These are phyloP conservation scores for Hermatobates lingyangjiaoensis DNA, from an alignment of 1,140 invertebrate genomes.

Conservation along the genomic window DNA sequence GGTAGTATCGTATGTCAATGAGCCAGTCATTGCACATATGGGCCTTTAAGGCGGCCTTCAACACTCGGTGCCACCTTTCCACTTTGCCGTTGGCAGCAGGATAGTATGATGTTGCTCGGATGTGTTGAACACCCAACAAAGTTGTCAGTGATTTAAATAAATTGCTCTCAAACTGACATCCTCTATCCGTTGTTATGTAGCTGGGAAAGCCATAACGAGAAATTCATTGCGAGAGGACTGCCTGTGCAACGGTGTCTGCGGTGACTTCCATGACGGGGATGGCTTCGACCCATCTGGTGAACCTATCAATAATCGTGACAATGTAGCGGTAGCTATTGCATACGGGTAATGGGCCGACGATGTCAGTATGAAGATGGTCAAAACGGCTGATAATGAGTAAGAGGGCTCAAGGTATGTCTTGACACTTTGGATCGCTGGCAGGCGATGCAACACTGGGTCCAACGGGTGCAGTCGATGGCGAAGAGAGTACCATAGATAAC, in stretches of 20 bases:
- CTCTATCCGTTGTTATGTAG: constrained; percentile 16
- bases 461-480: background rate
- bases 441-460: constrained; percentile 4
- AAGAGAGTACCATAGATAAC: background rate
- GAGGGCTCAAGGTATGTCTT: constrained; percentile 4
- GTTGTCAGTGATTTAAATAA: constrained; percentile 6
- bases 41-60: constrained; percentile 23
- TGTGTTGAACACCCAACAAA: constrained; percentile 4
- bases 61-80: constrained; percentile 22
- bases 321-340: constrained; percentile 15
- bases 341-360: constrained; percentile 24
- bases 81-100: constrained; percentile 23
- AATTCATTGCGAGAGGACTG: constrained; percentile 14
- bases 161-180: constrained; percentile 13
- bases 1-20: no score
- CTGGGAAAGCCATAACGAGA: constrained; percentile 17
- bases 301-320: constrained; percentile 26
- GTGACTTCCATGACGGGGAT: constrained; percentile 24
- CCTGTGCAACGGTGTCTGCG: constrained; percentile 22
- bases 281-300: constrained; percentile 28
- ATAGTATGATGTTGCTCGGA: constrained; percentile 20
- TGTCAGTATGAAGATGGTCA: constrained; percentile 28
- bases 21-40: no score
- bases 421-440: constrained; percentile 12
- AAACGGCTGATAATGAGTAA: constrained; percentile 20